A percentile compares a stretch with the other conserved stretches of the same genome.
Evolutionary conservation across 2,888 invertebrate genomes (phyloP).

Genomic region (Kryphioiulus occultus): DNA sequence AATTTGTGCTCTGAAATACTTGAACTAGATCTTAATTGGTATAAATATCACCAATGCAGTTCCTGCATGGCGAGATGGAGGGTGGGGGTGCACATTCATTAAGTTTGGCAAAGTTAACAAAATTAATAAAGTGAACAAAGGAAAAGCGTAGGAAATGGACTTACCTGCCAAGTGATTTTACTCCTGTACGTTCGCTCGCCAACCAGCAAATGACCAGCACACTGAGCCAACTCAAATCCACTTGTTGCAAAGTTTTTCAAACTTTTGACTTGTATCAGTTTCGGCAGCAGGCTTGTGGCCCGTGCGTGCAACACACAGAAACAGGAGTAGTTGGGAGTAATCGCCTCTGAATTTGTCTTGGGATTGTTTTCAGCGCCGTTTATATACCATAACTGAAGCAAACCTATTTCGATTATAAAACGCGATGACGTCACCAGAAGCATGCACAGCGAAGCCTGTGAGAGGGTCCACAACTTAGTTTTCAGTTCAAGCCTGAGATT

Average conservation of each 20-base stretch:
- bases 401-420: slow-evolving; percentile 20
- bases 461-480: background rate
- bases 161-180: background rate
- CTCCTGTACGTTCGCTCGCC: background rate
- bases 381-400: slow-evolving; percentile 14
- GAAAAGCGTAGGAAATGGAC: too few species aligned
- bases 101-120: background rate
- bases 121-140: background rate
- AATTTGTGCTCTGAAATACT: too few species aligned
- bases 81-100: background rate
- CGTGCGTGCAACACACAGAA: background rate
- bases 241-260: background rate
- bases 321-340: background rate
- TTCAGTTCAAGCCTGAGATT: background rate
- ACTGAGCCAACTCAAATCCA: background rate
- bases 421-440: slow-evolving; percentile 17
- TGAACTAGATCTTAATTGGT: too few species aligned
- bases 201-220: background rate
- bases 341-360: background rate
- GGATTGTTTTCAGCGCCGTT: slow-evolving; percentile 2
- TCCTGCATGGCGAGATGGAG: background rate
- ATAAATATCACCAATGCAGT: background rate
- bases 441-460: background rate
- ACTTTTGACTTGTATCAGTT: background rate
- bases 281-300: background rate